Percentiles rank a stretch among this genome's conserved stretches.
These are phyloP conservation scores for Sesamia inferens DNA, from an alignment of 2,888 invertebrate genomes.

Conservation along the genomic window DNA sequence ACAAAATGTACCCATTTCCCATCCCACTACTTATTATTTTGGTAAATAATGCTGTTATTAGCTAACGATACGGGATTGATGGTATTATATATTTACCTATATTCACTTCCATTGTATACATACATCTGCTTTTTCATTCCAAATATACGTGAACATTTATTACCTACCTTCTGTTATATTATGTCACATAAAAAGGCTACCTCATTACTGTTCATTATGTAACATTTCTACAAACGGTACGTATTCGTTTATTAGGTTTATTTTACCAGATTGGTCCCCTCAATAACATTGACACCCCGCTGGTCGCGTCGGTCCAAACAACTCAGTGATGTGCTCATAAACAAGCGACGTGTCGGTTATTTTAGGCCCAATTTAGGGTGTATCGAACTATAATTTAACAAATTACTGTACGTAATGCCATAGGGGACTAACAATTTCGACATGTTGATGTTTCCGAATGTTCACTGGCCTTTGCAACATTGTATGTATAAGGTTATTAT, in stretches of 20 bases:
- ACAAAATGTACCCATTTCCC: conserved; percentile 15
- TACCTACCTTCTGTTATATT: conserved; percentile 34
- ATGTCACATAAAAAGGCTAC: conserved; percentile 34
- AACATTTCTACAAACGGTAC: conserved; percentile 36
- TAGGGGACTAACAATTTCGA: neutral
- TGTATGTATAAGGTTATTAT: neutral
- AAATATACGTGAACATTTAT: conserved; percentile 25
- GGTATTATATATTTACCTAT: conserved; percentile 16
- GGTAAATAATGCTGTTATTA: conserved; percentile 20
- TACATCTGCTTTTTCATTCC: conserved; percentile 10
- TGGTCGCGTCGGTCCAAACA: conserved; percentile 64
- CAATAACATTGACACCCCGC: conserved; percentile 64
- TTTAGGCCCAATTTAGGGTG: conserved; percentile 60
- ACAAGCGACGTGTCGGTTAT: conserved; percentile 69
- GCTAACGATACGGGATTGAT: conserved; percentile 13
- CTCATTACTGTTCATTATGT: conserved; percentile 58
- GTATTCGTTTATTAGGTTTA: conserved; percentile 56
- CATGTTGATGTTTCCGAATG: neutral
- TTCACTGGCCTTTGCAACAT: neutral
- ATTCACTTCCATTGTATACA: neutral
- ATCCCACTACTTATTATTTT: conserved; percentile 2
- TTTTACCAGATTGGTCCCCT: conserved; percentile 59
- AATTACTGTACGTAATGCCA: conserved; percentile 48
- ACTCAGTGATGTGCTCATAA: conserved; percentile 67
- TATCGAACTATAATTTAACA: conserved; percentile 60